Conservation (phyloP, 2,888 invertebrate genomes). For the Clivina fossor region DNA sequence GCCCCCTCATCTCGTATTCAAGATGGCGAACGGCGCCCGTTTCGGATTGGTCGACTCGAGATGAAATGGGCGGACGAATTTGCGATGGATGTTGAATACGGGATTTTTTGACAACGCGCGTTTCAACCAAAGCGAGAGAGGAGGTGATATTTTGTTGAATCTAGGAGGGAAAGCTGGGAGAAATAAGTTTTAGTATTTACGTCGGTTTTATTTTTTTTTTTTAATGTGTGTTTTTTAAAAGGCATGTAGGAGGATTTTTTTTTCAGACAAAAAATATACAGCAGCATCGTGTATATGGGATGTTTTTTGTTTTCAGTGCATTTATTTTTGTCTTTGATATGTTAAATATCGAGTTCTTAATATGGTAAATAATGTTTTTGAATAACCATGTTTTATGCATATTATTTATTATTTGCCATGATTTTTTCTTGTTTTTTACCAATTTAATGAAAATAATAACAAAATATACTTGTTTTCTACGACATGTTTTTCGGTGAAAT, state of each 20-base stretch:
- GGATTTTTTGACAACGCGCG: slow-evolving; percentile 29
- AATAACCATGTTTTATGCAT: no score
- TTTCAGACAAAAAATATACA: slow-evolving; percentile 10
- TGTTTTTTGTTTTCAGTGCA: slow-evolving; percentile 23
- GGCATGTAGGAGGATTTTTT: slow-evolving; percentile 30
- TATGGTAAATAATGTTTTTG: slow-evolving; percentile 33
- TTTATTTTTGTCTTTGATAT: slow-evolving; percentile 33
- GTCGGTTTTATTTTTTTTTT: slow-evolving; percentile 37
- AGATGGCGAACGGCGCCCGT: slow-evolving; percentile 47
- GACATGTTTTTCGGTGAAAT: no score
- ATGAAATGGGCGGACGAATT: slow-evolving; percentile 41
- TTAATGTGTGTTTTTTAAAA: slow-evolving; percentile 44
- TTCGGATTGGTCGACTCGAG: slow-evolving; percentile 44
- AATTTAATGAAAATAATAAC: no score
- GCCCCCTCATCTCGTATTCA: slow-evolving; percentile 43
- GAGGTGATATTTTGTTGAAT: slow-evolving; percentile 28
- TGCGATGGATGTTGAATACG: slow-evolving; percentile 20
- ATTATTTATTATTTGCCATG: no score
- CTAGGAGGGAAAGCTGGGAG: slow-evolving; percentile 39
- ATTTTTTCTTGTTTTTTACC: no score
- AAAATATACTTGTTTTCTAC: no score
- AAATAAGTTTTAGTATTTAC: slow-evolving; percentile 44
- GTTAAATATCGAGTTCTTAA: slow-evolving; percentile 29
- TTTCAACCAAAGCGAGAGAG: no score
- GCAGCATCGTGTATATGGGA: slow-evolving; percentile 9